Evolutionary conservation across 2,113 vertebrate species (phyloP), one percentile per base, ranked within the genome.

Genomic region (Anser cygnoides): DNA sequence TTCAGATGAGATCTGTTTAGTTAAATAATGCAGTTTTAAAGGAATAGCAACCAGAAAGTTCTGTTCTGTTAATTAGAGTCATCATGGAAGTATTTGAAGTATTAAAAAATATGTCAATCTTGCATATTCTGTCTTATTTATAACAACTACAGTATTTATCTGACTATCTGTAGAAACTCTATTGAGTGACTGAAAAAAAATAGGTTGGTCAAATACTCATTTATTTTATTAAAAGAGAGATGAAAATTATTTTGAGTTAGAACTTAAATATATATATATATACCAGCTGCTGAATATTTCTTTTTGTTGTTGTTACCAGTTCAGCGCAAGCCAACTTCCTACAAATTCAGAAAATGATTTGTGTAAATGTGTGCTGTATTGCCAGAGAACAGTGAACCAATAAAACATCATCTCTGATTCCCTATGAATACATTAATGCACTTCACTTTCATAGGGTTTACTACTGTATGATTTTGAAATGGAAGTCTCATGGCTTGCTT

Each of bases 401-500:
- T 65, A 72, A 90, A 96, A 81, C 17, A 33, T 92, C 52, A 81
- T 68, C 66, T 91, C 41, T 72, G 70, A 72, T 78, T 92, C 57
- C 74, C 72, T 86, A 73, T 62, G 66, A 84, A 58, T 91, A 44
- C 3, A 0, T 70, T 61, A 57, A 87, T 63, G 4, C 71, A 58
- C 6, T 85, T 92, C 54, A 31, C 4, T 91, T 86, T 90, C 21
- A 18, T 21, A 61, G 14, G 20, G 3, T 57, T 79, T 74, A 19
- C n/a, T 84, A 54, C 13, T 37, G 7, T 21, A 72, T 10, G 16
- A 29, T 16, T 94, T 93, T 81, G 52, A 90, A 92, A 87, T 68
- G 58, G 41, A 74, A 71, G 15, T 5, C 9, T 77, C 29, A 33
- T 49, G 57, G 21, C 39, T 72, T 49, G 31, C 90, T 79, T 65